Evolutionary conservation across 2,888 invertebrate genomes (phyloP).

Genomic region (Drosophila seclusa): DNA sequence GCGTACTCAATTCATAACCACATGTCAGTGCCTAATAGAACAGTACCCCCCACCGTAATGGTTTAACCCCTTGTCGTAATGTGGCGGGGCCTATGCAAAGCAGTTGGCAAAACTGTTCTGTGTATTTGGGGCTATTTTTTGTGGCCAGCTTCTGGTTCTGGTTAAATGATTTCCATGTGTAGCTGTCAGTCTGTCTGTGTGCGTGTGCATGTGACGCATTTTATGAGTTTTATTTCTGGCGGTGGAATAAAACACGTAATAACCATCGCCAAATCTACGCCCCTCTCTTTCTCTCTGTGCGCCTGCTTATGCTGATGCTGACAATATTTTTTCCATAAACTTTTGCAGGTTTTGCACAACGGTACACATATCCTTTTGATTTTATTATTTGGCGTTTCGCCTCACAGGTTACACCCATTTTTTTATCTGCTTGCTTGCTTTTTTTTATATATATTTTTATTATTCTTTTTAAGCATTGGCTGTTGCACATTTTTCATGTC

Average conservation of each 20-base stretch:
- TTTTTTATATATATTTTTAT: slow-evolving; percentile 10
- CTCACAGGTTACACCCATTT: slow-evolving; percentile 11
- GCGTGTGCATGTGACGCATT: not conserved
- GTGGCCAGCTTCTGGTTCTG: slow-evolving; percentile 55
- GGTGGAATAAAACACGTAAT: not conserved
- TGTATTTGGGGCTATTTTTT: slow-evolving; percentile 34
- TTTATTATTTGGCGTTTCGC: slow-evolving; percentile 73
- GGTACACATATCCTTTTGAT: slow-evolving; percentile 75
- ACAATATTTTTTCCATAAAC: slow-evolving; percentile 76
- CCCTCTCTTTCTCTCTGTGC: not conserved
- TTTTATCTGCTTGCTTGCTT: not conserved
- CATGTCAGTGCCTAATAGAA: slow-evolving; percentile 22
- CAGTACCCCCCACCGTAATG: not conserved
- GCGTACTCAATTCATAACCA: slow-evolving; percentile 76
- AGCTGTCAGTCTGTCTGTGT: not conserved
- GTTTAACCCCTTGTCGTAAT: slow-evolving; percentile 9
- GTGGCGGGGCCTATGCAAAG: slow-evolving; percentile 34
- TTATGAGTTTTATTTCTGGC: slow-evolving; percentile 34
- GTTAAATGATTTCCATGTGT: slow-evolving; percentile 68
- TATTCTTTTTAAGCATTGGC: slow-evolving; percentile 10
- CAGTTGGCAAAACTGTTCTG: slow-evolving; percentile 35
- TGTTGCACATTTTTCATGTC: slow-evolving; percentile 80
- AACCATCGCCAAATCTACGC: not conserved
- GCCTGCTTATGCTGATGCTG: slow-evolving; percentile 59
- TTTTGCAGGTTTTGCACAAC: slow-evolving; percentile 55